These are phyloP conservation scores for Lophius piscatorius DNA, from an alignment of 2,113 vertebrate species.

Conservation along the genomic window DNA sequence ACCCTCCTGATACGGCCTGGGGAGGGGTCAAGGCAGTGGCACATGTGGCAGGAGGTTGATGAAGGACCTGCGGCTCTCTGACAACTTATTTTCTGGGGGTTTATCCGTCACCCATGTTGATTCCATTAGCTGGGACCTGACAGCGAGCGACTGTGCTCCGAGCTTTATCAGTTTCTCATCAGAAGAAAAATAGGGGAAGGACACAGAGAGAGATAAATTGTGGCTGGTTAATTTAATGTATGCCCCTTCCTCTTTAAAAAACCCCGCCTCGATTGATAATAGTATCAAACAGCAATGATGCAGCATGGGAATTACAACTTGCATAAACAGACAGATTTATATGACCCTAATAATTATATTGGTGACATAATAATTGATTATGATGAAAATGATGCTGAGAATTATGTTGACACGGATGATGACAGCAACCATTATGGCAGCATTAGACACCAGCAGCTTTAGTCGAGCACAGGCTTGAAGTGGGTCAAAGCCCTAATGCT, in stretches of 20 bases:
- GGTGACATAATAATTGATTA: slow-evolving; percentile 25
- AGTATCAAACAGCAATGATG: slow-evolving; percentile 4
- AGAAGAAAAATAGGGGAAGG: slow-evolving; percentile 41
- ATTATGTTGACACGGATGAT: slow-evolving; percentile 46
- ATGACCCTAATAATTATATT: slow-evolving; percentile 9
- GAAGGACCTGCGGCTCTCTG: slow-evolving; percentile 57
- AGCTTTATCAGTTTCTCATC: slow-evolving; percentile 64
- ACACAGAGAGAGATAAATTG: slow-evolving; percentile 46
- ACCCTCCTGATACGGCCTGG: slow-evolving; percentile 10
- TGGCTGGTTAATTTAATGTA: slow-evolving; percentile 12
- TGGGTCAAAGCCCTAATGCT: slow-evolving; percentile 61
- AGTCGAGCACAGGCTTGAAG: slow-evolving; percentile 46
- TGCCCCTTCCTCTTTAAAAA: slow-evolving; percentile 15
- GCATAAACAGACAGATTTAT: slow-evolving; percentile 34
- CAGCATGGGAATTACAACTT: slow-evolving; percentile 1
- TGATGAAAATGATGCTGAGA: slow-evolving; percentile 26
- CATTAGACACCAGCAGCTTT: slow-evolving; percentile 52
- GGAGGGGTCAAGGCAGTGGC: slow-evolving; percentile 56
- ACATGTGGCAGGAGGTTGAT: slow-evolving; percentile 58
- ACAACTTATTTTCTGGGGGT: slow-evolving; percentile 73
- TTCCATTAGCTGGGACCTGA: slow-evolving; percentile 69
- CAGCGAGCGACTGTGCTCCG: slow-evolving; percentile 62
- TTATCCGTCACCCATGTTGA: slow-evolving; percentile 76
- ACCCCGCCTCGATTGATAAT: neutral
- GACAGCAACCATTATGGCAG: slow-evolving; percentile 49